phyloP scores from a whole-genome alignment of 1,140 invertebrate species.

The Cheumatopsyche charites region DNA sequence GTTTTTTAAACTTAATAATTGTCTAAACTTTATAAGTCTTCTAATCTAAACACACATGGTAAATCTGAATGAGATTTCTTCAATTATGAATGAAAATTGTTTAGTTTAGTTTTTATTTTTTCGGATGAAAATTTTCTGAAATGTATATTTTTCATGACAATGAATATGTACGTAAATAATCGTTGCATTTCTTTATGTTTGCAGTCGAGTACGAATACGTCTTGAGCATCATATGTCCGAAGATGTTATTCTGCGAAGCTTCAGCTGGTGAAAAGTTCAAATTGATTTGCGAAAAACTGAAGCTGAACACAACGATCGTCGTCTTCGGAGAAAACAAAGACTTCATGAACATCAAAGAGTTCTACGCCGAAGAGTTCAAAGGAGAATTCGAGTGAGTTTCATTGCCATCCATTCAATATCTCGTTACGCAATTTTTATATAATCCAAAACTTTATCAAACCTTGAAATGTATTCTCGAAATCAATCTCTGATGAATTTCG shows the following conservation, averaged over 20 bases:
- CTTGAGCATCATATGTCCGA: slow-evolving; percentile 52
- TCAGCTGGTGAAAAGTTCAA: slow-evolving; percentile 41
- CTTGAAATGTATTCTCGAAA: too few species aligned
- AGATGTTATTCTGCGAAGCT: slow-evolving; percentile 53
- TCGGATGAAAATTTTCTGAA: too few species aligned
- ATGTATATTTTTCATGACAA: too few species aligned
- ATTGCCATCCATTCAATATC: not conserved
- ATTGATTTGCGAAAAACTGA: slow-evolving; percentile 46
- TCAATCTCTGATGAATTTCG: too few species aligned
- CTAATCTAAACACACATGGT: too few species aligned
- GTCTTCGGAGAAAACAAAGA: slow-evolving; percentile 49
- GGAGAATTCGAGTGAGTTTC: slow-evolving; percentile 28
- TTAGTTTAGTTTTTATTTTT: too few species aligned
- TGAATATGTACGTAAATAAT: not conserved
- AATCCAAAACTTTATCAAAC: too few species aligned
- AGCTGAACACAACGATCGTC: slow-evolving; percentile 49
- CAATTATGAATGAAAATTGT: too few species aligned
- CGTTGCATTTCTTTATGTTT: slow-evolving; percentile 34
- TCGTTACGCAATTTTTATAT: too few species aligned
- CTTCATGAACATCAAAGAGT: slow-evolving; percentile 28
- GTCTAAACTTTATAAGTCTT: too few species aligned
- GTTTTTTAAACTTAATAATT: too few species aligned
- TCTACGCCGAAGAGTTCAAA: slow-evolving; percentile 14
- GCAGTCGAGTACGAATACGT: slow-evolving; percentile 51
- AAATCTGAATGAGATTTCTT: too few species aligned